phyloP scores from a whole-genome alignment of 2,888 invertebrate genomes.

The Steinernema carpocapsae region DNA sequence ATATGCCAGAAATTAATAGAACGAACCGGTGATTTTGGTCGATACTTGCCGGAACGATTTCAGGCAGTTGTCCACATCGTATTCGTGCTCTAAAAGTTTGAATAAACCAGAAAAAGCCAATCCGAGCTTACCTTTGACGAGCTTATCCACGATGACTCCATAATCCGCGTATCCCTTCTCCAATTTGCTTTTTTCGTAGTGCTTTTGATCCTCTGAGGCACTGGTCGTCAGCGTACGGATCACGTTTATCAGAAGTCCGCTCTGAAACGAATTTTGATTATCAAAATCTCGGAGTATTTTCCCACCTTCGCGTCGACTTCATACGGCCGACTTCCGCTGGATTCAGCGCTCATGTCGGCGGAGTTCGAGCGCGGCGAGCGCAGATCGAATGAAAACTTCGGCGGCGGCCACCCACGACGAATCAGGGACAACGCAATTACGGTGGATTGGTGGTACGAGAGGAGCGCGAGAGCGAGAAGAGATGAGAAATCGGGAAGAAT shows the following conservation, averaged over 20 bases:
- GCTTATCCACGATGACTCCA: constrained; percentile 84
- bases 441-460: neutral
- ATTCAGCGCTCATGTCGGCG: neutral
- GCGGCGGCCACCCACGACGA: constrained; percentile 1
- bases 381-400: neutral
- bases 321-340: too few relatives aligned
- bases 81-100: constrained; percentile 77
- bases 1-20: neutral
- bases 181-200: constrained; percentile 88
- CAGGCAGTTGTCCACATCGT: constrained; percentile 84
- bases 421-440: neutral
- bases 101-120: constrained; percentile 15
- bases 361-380: neutral
- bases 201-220: constrained; percentile 84
- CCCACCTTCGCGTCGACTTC: too few relatives aligned
- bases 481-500: too few relatives aligned
- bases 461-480: neutral
- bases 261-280: constrained; percentile 43
- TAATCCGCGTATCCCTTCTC: constrained; percentile 91
- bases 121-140: constrained; percentile 76
- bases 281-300: constrained; percentile 4
- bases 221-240: constrained; percentile 87
- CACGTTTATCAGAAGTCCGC: constrained; percentile 81
- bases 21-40: constrained; percentile 76
- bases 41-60: constrained; percentile 80